These are phyloP conservation scores for Athetis lepigone DNA, from an alignment of 2,888 invertebrate species.

Conservation along the genomic window DNA sequence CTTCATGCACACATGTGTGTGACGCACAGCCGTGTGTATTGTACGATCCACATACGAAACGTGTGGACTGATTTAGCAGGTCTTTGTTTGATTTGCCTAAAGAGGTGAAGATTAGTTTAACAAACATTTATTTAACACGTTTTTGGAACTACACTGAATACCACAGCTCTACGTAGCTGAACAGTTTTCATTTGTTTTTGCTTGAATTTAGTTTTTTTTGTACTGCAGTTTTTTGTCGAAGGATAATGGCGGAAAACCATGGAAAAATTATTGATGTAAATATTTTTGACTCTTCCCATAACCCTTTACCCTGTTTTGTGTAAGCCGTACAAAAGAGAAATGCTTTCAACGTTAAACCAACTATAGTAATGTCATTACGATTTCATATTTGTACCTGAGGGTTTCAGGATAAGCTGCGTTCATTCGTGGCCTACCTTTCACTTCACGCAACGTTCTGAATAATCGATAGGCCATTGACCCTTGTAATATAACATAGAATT, in stretches of 20 bases:
- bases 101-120: conserved; percentile 29
- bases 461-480: conserved; percentile 79
- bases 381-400: conserved; percentile 23
- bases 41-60: conserved; percentile 4
- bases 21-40: not conserved
- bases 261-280: not conserved
- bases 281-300: not conserved
- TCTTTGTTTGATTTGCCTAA: conserved; percentile 38
- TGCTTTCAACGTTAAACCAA: conserved; percentile 17
- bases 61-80: conserved; percentile 39
- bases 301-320: not conserved
- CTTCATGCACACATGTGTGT: not conserved
- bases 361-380: conserved; percentile 16
- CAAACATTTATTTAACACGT: conserved; percentile 24
- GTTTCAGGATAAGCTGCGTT: conserved; percentile 22
- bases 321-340: not conserved
- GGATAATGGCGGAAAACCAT: not conserved
- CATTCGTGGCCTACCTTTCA: conserved; percentile 12
- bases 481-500: conserved; percentile 62
- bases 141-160: conserved; percentile 8
- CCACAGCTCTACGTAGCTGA: not conserved
- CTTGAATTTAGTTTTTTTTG: not conserved
- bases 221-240: not conserved
- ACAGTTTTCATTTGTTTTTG: not conserved
- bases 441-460: conserved; percentile 65